phyloP scores from a whole-genome alignment of 2,797 vertebrate genomes.

The Bovichtus diacanthus region DNA sequence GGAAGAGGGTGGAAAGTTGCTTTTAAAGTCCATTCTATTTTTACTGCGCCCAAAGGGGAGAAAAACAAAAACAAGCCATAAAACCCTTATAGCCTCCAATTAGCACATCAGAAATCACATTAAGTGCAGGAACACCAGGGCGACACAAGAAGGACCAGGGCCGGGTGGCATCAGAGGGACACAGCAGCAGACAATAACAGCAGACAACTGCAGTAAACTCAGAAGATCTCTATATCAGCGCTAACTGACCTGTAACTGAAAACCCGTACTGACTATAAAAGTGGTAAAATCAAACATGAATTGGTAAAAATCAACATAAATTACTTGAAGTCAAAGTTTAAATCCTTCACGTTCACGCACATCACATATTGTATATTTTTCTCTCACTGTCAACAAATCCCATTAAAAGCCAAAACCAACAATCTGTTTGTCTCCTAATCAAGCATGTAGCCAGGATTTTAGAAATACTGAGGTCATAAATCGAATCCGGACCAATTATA shows the following conservation, averaged over 20 bases:
- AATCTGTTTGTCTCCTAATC: background rate
- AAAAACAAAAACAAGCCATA: slow-evolving; percentile 76
- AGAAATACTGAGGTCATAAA: background rate
- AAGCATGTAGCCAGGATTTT: background rate
- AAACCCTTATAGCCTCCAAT: slow-evolving; percentile 67
- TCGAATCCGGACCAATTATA: background rate
- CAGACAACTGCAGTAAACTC: background rate
- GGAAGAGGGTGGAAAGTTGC: slow-evolving; percentile 67
- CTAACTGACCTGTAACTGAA: background rate
- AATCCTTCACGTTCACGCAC: background rate
- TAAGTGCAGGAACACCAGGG: slow-evolving; percentile 28
- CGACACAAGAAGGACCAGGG: slow-evolving; percentile 10
- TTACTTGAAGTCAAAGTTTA: background rate
- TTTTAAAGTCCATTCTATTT: slow-evolving; percentile 77
- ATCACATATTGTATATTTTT: background rate
- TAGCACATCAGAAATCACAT: slow-evolving; percentile 65
- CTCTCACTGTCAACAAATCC: background rate
- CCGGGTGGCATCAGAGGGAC: slow-evolving; percentile 1
- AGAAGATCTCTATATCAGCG: slow-evolving; percentile 5
- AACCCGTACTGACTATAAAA: background rate
- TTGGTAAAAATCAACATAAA: background rate
- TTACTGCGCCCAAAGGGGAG: slow-evolving; percentile 61
- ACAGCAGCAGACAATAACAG: slow-evolving; percentile 17
- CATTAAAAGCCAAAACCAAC: background rate
- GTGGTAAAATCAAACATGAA: too few species aligned